These are phyloP conservation scores for Drusus annulatus DNA, from an alignment of 1,140 invertebrate genomes.

Conservation along the genomic window DNA sequence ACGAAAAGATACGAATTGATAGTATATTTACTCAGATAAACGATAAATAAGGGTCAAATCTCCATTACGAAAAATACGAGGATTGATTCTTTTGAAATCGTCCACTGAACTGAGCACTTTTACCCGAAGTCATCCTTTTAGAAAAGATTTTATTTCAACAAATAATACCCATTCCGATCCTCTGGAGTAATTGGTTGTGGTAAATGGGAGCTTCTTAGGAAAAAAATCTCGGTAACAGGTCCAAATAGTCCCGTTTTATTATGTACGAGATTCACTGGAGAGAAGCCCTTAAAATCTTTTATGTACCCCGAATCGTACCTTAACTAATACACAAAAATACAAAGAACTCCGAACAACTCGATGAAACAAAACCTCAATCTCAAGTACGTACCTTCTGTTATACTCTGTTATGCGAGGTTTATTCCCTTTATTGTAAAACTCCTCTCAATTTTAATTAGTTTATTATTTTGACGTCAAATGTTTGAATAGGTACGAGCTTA, in stretches of 20 bases:
- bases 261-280: background rate
- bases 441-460: too few species aligned
- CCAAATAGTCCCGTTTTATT: conserved; percentile 7
- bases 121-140: conserved; percentile 11
- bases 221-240: background rate
- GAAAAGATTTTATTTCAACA: conserved; percentile 20
- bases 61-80: conserved; percentile 30
- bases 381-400: too few species aligned
- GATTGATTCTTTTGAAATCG: conserved; percentile 34
- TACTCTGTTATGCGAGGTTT: too few species aligned
- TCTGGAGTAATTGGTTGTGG: conserved; percentile 16
- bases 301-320: too few species aligned
- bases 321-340: too few species aligned
- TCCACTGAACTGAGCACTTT: conserved; percentile 23
- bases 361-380: too few species aligned
- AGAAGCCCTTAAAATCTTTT: too few species aligned
- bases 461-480: too few species aligned
- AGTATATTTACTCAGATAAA: conserved; percentile 22
- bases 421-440: too few species aligned
- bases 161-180: conserved; percentile 27
- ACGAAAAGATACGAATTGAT: background rate
- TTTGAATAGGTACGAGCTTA: too few species aligned
- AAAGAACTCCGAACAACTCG: too few species aligned
- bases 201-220: background rate
- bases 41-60: conserved; percentile 26